phyloP scores from a whole-genome alignment of 2,888 invertebrate species.

The Dynastes tityus region DNA sequence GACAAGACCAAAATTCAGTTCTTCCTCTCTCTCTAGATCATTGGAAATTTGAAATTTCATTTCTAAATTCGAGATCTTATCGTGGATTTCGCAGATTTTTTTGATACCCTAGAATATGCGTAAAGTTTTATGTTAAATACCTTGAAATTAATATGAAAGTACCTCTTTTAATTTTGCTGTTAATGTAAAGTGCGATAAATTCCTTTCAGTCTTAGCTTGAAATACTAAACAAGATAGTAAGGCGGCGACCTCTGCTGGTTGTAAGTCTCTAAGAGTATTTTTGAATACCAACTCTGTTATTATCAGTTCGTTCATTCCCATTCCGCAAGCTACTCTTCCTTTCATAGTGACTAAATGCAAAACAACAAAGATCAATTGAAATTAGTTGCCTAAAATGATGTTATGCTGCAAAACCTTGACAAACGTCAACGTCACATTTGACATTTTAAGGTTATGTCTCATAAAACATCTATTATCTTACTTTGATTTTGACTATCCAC shows the following conservation, averaged over 20 bases:
- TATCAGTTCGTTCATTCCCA: conserved; percentile 91
- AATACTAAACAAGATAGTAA: conserved; percentile 94
- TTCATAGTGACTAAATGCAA: conserved; percentile 79
- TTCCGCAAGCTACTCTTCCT: conserved; percentile 90
- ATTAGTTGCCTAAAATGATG: background rate
- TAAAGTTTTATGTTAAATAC: background rate
- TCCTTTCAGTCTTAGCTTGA: conserved; percentile 83
- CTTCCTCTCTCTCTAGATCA: conserved; percentile 62
- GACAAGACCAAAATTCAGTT: conserved; percentile 91
- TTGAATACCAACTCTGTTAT: conserved; percentile 95
- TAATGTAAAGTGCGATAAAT: conserved; percentile 70
- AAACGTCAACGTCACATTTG: background rate
- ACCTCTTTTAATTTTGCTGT: conserved; percentile 76
- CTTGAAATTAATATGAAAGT: conserved; percentile 2
- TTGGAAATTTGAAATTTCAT: conserved; percentile 73
- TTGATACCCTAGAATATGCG: conserved; percentile 76
- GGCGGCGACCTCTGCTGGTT: conserved; percentile 94
- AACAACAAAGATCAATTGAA: conserved; percentile 4
- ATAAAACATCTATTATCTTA: conserved; percentile 59
- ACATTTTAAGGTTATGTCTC: background rate
- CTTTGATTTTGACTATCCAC: conserved; percentile 82
- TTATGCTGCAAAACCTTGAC: no score
- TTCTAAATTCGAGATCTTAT: conserved; percentile 80
- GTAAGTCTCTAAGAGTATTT: conserved; percentile 88
- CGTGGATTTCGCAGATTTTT: conserved; percentile 80